Evolutionary conservation across 2,113 vertebrate species (phyloP), one percentile per base, ranked within the genome.

Genomic region (Hiodon alosoides): DNA sequence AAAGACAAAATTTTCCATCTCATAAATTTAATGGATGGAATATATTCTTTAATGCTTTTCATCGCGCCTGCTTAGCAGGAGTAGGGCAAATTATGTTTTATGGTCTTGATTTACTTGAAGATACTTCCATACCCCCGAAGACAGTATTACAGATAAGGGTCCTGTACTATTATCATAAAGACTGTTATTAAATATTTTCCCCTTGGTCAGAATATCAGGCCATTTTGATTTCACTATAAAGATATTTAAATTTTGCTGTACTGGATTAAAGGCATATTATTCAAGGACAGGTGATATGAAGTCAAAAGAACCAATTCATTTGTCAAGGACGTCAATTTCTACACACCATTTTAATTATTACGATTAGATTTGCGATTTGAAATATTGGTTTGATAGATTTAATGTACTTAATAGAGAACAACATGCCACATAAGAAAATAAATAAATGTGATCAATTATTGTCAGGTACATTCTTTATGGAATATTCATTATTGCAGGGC

Each of bases 21-120:
- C 77, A 81, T 80, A 85, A 80, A 82, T 81, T 79, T 78, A 84
- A 83, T 75, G 78, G 77, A 82, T 77, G 80, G 80, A 68, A 83
- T 78, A 85, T 80, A 81, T 78, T 82, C 69, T 82, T 82, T 77
- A 81, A 85, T 31, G 66, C 79, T 82, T 70, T 81, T 31, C 31
- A 85, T 75, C 76, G 78, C 69, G 16, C 70, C 17, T 5, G 62
- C 14, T 55, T 78, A 72, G 73, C 77, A 67, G 46, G 67, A 77
- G 77, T 59, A 52, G 79, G 64, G 85, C 79, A 77, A 82, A 79
- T 84, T 71, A 78, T 71, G 57, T 73, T 73, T 69, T 58, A 65
- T 70, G 77, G 84, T 79, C 75, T 78, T 55, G 78, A 78, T 83
- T 80, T 48, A 31, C 31, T 76, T 65, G 76, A n/a, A 79, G 73